Conservation (phyloP, 2,888 invertebrate genomes). For the Hipparchia sbordonii region DNA sequence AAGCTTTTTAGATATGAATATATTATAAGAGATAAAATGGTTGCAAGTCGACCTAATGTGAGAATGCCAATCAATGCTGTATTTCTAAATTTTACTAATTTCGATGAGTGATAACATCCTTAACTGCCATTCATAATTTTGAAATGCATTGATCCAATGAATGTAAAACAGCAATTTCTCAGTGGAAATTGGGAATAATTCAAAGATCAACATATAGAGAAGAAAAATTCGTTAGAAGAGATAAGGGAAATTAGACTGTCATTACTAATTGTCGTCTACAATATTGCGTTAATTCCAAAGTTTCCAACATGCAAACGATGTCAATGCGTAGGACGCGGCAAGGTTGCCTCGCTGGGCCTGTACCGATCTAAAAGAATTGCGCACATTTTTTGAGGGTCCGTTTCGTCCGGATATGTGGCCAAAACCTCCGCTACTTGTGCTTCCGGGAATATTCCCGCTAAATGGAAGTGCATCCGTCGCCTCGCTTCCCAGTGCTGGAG, state of each 20-base stretch:
- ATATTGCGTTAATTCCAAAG: slow-evolving; percentile 13
- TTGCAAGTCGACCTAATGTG: not conserved
- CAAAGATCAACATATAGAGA: slow-evolving; percentile 39
- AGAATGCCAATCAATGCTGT: slow-evolving; percentile 3
- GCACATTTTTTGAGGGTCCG: slow-evolving; percentile 94
- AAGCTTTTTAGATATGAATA: slow-evolving; percentile 11
- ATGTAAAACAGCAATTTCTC: slow-evolving; percentile 63
- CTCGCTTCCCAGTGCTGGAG: slow-evolving; percentile 86
- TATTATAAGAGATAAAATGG: not conserved
- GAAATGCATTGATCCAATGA: slow-evolving; percentile 40
- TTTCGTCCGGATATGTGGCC: slow-evolving; percentile 94
- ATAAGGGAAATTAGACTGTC: not conserved
- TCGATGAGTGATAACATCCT: not conserved
- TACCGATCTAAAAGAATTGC: slow-evolving; percentile 91
- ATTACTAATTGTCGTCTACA: slow-evolving; percentile 17
- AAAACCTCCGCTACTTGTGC: slow-evolving; percentile 94
- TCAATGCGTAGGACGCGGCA: slow-evolving; percentile 47
- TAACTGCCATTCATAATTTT: not conserved
- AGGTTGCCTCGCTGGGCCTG: slow-evolving; percentile 69
- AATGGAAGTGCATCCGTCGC: slow-evolving; percentile 91
- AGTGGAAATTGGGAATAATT: slow-evolving; percentile 63
- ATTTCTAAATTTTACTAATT: not conserved
- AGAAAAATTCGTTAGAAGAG: not conserved
- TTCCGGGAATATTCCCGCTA: slow-evolving; percentile 95
- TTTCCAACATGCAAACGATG: not conserved